Evolutionary conservation across 2,113 vertebrate species (phyloP).

Genomic region (Halcyon malimbica): DNA sequence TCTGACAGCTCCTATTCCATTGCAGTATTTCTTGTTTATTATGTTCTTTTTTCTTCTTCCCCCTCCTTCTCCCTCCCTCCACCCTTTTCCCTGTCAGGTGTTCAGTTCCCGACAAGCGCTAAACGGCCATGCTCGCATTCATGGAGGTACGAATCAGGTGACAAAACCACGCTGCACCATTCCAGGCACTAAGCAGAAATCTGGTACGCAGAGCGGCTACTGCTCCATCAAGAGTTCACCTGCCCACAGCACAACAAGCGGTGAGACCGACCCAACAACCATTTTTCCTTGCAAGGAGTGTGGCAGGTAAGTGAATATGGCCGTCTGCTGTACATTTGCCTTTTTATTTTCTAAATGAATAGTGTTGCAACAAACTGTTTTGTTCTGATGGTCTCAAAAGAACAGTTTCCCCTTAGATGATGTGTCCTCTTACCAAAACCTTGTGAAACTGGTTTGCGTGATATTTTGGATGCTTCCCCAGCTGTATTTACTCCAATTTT

Average conservation of each 20-base stretch:
- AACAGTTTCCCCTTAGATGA: not conserved
- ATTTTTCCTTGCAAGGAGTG: slow-evolving; percentile 90
- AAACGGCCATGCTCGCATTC: slow-evolving; percentile 81
- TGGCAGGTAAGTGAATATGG: slow-evolving; percentile 81
- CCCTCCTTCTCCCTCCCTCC: not conserved
- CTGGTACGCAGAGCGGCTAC: slow-evolving; percentile 74
- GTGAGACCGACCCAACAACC: slow-evolving; percentile 81
- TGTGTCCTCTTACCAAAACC: not conserved
- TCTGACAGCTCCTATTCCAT: not conserved
- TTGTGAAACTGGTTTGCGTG: not conserved
- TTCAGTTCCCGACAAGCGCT: slow-evolving; percentile 85
- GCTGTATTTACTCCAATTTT: not conserved
- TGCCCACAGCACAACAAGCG: slow-evolving; percentile 84
- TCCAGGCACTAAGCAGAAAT: slow-evolving; percentile 72
- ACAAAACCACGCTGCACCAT: slow-evolving; percentile 66
- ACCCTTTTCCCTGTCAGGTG: slow-evolving; percentile 62
- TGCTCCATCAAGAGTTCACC: slow-evolving; percentile 86
- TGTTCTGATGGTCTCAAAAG: not conserved
- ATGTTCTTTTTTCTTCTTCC: not conserved
- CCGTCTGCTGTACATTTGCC: not conserved
- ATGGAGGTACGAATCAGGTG: slow-evolving; percentile 78
- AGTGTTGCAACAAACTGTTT: not conserved
- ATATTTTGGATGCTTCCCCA: not conserved
- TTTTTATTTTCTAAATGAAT: not conserved
- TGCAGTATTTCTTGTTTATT: not conserved